Conservation (phyloP, 2,113 vertebrate genomes). For the Phalacrocorax aristotelis region DNA sequence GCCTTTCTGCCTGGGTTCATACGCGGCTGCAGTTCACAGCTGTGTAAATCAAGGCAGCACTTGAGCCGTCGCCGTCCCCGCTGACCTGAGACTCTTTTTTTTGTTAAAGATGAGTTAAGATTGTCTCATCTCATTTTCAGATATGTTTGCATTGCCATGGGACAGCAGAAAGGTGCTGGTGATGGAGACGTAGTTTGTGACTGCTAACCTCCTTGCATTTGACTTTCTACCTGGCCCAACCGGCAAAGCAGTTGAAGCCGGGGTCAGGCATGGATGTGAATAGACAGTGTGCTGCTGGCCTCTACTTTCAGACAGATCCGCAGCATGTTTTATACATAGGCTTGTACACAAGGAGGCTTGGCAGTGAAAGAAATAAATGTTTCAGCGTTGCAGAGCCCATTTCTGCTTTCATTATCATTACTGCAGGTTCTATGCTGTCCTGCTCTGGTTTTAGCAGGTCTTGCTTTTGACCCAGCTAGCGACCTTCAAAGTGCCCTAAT, state of each 20-base stretch:
- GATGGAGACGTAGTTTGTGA: neutral
- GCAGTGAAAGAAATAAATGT: neutral
- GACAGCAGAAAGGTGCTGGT: neutral
- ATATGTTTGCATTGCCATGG: rapidly evolving
- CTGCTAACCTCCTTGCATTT: neutral
- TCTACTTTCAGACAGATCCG: neutral
- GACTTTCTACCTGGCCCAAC: neutral
- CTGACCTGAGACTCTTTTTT: neutral
- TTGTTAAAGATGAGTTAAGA: neutral
- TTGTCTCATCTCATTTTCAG: constrained; percentile 8
- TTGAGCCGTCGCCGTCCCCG: neutral
- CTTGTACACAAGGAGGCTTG: neutral
- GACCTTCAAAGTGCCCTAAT: constrained; percentile 34
- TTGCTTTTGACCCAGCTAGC: neutral
- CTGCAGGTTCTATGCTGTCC: neutral
- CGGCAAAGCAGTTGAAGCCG: neutral
- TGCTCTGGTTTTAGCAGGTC: neutral
- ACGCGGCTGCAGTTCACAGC: neutral
- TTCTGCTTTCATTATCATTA: neutral
- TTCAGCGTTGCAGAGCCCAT: neutral
- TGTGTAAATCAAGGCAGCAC: neutral
- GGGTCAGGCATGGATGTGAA: neutral
- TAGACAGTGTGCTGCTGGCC: rapidly evolving
- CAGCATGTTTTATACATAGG: neutral
- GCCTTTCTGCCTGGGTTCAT: constrained; percentile 11